Evolutionary conservation across 2,797 vertebrate species (phyloP), one percentile per base, ranked within the genome.

Genomic region (Halcyon badia): DNA sequence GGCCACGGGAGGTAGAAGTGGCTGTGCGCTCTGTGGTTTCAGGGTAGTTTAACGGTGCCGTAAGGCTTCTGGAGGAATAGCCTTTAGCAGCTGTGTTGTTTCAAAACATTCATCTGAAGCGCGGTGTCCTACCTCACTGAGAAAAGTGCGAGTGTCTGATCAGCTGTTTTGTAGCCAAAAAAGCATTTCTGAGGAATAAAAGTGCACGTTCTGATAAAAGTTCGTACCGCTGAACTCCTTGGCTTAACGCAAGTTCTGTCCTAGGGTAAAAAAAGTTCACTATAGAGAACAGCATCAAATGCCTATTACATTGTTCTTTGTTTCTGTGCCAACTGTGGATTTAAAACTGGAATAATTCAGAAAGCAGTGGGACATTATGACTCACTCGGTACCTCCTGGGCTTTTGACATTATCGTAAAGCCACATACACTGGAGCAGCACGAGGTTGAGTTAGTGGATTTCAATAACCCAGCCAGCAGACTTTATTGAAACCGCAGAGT

Each of bases 261-360:
- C 56, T 87, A 92, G 81, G 95, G 96, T 97, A 97, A 93, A 91
- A 95, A 81, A 93, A 91, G 81, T 96, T 98, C 97, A 96, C 94
- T 88, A 72, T 91, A 62, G 88, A 94, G 95, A 97, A 90, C 95
- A 95, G 96, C 97, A 89, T 94, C 94, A 94, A 96, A 92, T 97
- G 94, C 97, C 96, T 95, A 44, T 98, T 97, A 87, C 83, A 62
- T 73, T 96, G 79, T 79, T 92, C 97, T 98, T 98, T 98, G 96
- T 98, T 98, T 98, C 92, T 33, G 64, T 98, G 97, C 98, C 98
- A 98, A 16, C 58, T 92, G 90, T 80, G 89, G 97, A 95, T 97
- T 97, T 97, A 83, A 91, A 98, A 71, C 41, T 58, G 93, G 97
- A 97, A 89, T 97, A 95, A 96, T 95, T 98, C 94, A 97, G 26